These are phyloP conservation scores for Microtus oregoni DNA, from an alignment of 2,113 vertebrate genomes.

Conservation along the genomic window DNA sequence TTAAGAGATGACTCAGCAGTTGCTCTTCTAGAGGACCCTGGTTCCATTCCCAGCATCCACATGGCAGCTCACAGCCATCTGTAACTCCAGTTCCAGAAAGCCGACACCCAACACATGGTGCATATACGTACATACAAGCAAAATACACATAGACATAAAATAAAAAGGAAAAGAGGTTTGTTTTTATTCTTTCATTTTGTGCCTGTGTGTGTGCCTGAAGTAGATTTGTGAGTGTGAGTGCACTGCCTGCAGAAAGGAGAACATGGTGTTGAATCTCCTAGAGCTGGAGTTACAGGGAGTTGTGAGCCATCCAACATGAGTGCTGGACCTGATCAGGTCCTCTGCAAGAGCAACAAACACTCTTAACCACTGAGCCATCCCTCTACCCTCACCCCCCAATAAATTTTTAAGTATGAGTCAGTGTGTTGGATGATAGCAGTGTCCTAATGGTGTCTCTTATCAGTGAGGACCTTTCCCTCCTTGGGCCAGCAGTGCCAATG, in stretches of 20 bases:
- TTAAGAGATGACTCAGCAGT: neutral
- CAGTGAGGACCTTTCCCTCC: neutral
- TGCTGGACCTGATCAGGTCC: neutral
- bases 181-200: neutral
- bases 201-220: neutral
- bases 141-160: neutral
- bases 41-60: neutral
- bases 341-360: neutral
- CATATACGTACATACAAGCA: neutral
- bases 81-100: neutral
- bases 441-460: neutral
- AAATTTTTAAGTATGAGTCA: neutral
- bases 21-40: neutral
- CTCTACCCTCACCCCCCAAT: neutral
- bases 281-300: neutral
- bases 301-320: neutral
- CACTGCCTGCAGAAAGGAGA: neutral
- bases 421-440: neutral
- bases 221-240: neutral
- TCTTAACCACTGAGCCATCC: neutral
- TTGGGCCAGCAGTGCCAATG: too few species aligned
- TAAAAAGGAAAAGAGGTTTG: neutral
- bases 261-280: neutral
- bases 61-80: neutral
- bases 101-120: neutral